A percentile compares a stretch with the other conserved stretches of the same genome.
phyloP scores from a whole-genome alignment of 2,797 vertebrate genomes.

The Kryptopterus vitreolus region DNA sequence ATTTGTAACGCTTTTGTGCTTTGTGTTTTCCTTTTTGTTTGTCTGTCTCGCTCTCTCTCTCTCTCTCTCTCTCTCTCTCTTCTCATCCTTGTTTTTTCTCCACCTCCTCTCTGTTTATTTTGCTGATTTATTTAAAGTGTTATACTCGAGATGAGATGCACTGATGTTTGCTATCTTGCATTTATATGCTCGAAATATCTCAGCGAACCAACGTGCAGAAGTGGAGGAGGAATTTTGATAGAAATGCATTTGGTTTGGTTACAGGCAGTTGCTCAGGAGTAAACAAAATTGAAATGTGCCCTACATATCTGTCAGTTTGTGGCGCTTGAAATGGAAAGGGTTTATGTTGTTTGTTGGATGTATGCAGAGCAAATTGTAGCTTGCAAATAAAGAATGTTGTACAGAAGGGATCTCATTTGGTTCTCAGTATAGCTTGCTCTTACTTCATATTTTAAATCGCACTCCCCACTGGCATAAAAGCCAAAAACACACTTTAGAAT shows the following conservation, averaged over 20 bases:
- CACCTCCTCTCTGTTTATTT: constrained; percentile 70
- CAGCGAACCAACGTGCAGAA: constrained; percentile 67
- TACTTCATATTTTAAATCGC: constrained; percentile 42
- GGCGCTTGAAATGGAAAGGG: constrained; percentile 30
- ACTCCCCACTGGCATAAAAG: constrained; percentile 40
- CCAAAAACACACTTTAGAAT: constrained; percentile 33
- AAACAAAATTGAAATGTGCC: constrained; percentile 67
- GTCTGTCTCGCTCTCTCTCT: constrained; percentile 42
- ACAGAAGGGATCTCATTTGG: constrained; percentile 36
- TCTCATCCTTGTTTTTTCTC: constrained; percentile 17
- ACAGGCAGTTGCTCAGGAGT: constrained; percentile 65
- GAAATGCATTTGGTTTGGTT: constrained; percentile 64
- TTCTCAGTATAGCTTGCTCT: constrained; percentile 40
- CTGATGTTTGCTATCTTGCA: constrained; percentile 75
- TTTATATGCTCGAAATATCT: constrained; percentile 70
- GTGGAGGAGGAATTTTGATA: constrained; percentile 65
- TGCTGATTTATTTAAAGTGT: constrained; percentile 76
- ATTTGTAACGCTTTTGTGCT: constrained; percentile 78
- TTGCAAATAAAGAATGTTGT: constrained; percentile 34
- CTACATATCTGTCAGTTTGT: constrained; percentile 51
- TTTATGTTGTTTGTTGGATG: constrained; percentile 27
- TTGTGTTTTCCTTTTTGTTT: constrained; percentile 52
- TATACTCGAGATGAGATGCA: constrained; percentile 72
- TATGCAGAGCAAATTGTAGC: constrained; percentile 32
- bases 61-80: background rate